phyloP scores from a whole-genome alignment of 2,797 vertebrate species.

The Somateria mollissima region DNA sequence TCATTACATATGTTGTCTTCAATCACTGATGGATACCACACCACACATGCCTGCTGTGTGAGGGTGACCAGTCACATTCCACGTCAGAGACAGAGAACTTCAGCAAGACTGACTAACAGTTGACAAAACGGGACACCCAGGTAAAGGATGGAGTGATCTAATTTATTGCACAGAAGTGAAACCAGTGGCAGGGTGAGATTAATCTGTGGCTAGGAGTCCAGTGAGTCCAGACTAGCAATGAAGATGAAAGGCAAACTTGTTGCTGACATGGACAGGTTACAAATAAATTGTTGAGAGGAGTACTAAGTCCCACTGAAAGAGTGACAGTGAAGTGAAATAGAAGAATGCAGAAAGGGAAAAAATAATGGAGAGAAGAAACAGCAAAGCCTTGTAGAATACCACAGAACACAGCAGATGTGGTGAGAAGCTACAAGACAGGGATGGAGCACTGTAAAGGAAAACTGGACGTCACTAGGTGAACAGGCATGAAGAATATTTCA shows the following conservation, averaged over 20 bases:
- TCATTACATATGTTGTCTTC: not conserved
- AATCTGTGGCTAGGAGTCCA: not conserved
- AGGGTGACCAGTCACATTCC: no score
- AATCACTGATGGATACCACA: not conserved
- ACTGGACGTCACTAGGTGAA: not conserved
- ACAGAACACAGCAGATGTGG: not conserved
- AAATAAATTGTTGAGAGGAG: not conserved
- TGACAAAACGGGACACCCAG: not conserved
- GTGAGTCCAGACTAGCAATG: not conserved
- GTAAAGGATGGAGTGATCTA: not conserved
- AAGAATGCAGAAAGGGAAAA: not conserved
- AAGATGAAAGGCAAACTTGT: not conserved
- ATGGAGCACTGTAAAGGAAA: not conserved
- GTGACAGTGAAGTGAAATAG: not conserved
- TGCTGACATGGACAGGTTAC: not conserved
- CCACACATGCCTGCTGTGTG: no score
- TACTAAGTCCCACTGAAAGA: not conserved
- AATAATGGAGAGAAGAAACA: not conserved
- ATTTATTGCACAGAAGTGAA: not conserved
- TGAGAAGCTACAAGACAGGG: not conserved
- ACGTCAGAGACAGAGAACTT: not conserved
- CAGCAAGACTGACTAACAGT: not conserved
- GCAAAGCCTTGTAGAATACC: not conserved
- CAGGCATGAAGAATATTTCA: not conserved
- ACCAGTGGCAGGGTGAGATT: not conserved